Conservation (phyloP, 2,797 vertebrate genomes). For the Cossypha polioptera region DNA sequence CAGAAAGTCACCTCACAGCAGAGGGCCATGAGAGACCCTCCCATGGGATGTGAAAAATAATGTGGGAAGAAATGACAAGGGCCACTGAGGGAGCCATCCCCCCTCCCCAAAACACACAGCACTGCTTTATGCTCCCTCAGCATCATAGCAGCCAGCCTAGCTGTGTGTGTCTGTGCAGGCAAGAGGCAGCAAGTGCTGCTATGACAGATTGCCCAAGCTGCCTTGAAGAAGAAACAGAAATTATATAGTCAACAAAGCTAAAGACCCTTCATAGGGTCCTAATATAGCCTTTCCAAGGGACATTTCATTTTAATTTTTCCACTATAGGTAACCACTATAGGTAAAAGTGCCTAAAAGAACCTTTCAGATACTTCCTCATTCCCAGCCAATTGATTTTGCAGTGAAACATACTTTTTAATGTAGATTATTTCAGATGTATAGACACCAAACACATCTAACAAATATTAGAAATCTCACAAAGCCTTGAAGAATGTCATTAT, state of each 20-base stretch:
- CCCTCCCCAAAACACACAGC: not conserved
- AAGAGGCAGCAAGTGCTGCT: not conserved
- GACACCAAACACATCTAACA: not conserved
- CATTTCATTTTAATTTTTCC: not conserved
- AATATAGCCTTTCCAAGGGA: not conserved
- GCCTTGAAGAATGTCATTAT: not conserved
- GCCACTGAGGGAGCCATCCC: not conserved
- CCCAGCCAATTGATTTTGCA: not conserved
- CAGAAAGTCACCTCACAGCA: not conserved
- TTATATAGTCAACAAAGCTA: not conserved
- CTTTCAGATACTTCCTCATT: not conserved
- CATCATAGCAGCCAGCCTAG: not conserved
- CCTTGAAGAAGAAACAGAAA: not conserved
- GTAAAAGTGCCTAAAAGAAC: not conserved
- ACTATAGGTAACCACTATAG: accelerated
- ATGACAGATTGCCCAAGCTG: not conserved
- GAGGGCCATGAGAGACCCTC: not conserved
- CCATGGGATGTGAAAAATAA: accelerated
- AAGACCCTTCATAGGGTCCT: not conserved
- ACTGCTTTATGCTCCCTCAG: not conserved
- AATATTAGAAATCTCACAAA: not conserved
- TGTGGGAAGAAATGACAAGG: not conserved
- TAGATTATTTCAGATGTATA: not conserved
- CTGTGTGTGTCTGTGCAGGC: not conserved
- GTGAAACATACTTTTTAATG: not conserved